Evolutionary conservation across 2,888 invertebrate species (phyloP), one percentile per base, ranked within the genome.

Genomic region (Autographa gamma): DNA sequence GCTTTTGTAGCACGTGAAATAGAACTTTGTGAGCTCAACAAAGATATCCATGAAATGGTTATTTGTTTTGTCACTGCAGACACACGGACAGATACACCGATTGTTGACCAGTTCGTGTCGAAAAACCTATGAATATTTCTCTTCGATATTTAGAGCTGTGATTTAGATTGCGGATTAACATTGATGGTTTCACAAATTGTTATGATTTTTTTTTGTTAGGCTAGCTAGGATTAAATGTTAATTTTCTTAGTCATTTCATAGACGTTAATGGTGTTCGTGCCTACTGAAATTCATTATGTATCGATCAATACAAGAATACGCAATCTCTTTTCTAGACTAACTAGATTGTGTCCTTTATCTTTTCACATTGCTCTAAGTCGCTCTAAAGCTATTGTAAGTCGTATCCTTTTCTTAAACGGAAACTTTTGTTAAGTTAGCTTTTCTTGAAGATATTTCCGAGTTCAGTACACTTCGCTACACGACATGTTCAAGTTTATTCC

Each of bases 21-120:
- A 69, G 80, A 78, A 86, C 84, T 83, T 85, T 83, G 83, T 81
- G 81, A 81, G 69, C 62, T 74, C 73, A 76, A 83, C 85, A 85
- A 77, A 86, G 84, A 86, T 85, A 87, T 82, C 81, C 67, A 75
- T 81, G 81, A 78, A 84, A 83, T 82, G 74, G 77, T 77, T 48
- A 80, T 86, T 86, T 81, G 81, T 82, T 86, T 83, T 83, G 76
- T 71, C 63, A 63, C 63, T 80, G 70, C 76, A 71, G 74, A 74
- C 75, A 76, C 69, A 73, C 75, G 25, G 25, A 25, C 25, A 25
- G 25, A 34, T 38, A 11, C 38, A 38, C 32, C 66, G 64, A 78
- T 69, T 70, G 66, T 71, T 75, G 73, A 66, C 66, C 65, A 75
- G 61, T 66, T 69, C 63, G 54, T 62, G 66, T 65, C 60, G 19